Percentiles rank a stretch among this genome's conserved stretches.
These are phyloP conservation scores for Acropternis orthonyx DNA, from an alignment of 2,797 vertebrate species.

Conservation along the genomic window DNA sequence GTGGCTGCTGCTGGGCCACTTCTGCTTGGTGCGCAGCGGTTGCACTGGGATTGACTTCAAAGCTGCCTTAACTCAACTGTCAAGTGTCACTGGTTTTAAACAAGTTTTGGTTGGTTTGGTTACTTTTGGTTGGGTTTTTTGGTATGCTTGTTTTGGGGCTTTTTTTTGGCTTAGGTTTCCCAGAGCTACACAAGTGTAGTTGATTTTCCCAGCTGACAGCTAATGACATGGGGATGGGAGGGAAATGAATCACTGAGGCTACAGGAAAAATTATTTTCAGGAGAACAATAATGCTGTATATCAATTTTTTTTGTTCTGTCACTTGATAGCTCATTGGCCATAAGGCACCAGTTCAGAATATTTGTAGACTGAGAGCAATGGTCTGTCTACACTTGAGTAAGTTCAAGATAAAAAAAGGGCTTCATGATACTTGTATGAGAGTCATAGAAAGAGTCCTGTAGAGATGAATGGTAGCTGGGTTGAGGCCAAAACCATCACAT, in stretches of 20 bases:
- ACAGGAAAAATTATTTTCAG: neutral
- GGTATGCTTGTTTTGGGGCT: neutral
- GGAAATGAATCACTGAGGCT: neutral
- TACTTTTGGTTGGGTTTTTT: neutral
- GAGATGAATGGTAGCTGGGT: neutral
- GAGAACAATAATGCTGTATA: neutral
- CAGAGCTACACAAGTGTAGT: neutral
- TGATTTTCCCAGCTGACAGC: neutral
- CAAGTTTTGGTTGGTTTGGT: neutral
- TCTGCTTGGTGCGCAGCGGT: rapidly evolving
- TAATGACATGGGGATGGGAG: neutral
- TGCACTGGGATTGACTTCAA: rapidly evolving
- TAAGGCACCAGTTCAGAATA: neutral
- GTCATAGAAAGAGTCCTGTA: neutral
- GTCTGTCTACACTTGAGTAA: neutral
- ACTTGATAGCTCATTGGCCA: neutral
- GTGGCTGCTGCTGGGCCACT: neutral
- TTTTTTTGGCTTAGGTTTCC: neutral
- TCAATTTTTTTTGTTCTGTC: neutral
- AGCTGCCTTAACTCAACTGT: neutral
- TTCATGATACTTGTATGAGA: neutral
- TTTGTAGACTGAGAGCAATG: neutral
- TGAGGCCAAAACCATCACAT: slow-evolving; percentile 42
- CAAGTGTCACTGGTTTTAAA: neutral
- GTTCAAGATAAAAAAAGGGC: neutral